These are phyloP conservation scores for Mya arenaria DNA, from an alignment of 1,140 invertebrate genomes.

Conservation along the genomic window DNA sequence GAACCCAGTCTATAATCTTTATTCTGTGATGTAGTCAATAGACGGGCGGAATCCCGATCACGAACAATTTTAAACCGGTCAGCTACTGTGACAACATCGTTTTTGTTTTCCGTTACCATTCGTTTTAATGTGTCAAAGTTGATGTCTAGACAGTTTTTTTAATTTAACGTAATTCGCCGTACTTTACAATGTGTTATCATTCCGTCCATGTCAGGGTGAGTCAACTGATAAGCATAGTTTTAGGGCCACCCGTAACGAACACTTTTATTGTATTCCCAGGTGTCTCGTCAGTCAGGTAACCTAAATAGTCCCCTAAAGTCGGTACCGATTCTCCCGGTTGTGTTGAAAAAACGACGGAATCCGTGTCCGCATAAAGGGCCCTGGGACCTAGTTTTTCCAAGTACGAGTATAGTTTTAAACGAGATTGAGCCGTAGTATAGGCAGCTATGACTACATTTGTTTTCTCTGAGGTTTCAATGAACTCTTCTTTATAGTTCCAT, in stretches of 20 bases:
- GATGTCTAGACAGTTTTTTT: slow-evolving; percentile 10
- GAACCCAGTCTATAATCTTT: no score
- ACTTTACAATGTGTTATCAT: no score
- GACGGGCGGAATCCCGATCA: no score
- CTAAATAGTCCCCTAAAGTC: neutral
- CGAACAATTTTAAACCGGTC: no score
- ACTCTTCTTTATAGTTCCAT: neutral
- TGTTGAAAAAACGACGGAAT: slow-evolving; percentile 12
- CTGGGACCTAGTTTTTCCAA: neutral
- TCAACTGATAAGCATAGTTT: no score
- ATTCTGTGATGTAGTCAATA: no score
- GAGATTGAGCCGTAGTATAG: slow-evolving; percentile 6
- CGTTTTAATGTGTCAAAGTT: slow-evolving; percentile 14
- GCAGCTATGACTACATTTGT: slow-evolving; percentile 4
- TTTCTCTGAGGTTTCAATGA: neutral
- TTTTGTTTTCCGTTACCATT: slow-evolving; percentile 6
- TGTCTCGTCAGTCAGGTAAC: neutral
- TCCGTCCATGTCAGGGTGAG: no score
- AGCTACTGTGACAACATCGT: no score
- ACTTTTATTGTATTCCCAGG: no score
- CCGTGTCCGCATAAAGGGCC: neutral
- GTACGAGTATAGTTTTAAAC: neutral
- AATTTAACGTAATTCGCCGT: no score
- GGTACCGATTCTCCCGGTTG: neutral
- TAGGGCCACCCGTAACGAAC: no score